phyloP scores from a whole-genome alignment of 2,888 invertebrate genomes.

The Hirtodrosophila histrioides region DNA sequence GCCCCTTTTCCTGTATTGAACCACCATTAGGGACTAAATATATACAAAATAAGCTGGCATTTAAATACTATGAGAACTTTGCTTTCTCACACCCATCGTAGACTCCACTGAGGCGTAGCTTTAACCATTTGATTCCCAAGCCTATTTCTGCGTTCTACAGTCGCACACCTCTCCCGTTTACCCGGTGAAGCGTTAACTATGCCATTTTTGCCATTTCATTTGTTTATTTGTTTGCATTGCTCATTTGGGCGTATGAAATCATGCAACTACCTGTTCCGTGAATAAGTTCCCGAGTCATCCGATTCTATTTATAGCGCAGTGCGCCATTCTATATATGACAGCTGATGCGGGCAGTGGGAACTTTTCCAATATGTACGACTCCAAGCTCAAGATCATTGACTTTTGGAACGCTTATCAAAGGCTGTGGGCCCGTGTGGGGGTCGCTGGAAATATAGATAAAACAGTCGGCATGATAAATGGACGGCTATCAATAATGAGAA shows the following conservation, averaged over 20 bases:
- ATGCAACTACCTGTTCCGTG: slow-evolving; percentile 54
- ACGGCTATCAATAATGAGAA: slow-evolving; percentile 60
- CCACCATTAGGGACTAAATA: too few species aligned
- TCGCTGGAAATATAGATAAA: slow-evolving; percentile 51
- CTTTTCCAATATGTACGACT: slow-evolving; percentile 27
- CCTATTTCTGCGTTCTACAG: slow-evolving; percentile 1
- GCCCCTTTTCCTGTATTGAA: too few species aligned
- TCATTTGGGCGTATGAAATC: slow-evolving; percentile 43
- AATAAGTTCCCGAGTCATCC: slow-evolving; percentile 19
- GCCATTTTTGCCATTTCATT: slow-evolving; percentile 49
- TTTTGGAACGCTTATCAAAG: slow-evolving; percentile 29
- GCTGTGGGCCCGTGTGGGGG: slow-evolving; percentile 1
- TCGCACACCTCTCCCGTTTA: not conserved
- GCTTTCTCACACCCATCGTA: not conserved
- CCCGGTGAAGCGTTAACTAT: slow-evolving; percentile 48
- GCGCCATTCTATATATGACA: slow-evolving; percentile 33
- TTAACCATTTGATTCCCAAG: slow-evolving; percentile 22
- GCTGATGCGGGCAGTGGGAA: slow-evolving; percentile 11
- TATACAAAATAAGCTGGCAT: not conserved
- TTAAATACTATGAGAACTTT: not conserved
- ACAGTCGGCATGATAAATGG: slow-evolving; percentile 66
- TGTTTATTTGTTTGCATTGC: slow-evolving; percentile 43
- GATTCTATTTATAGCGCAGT: slow-evolving; percentile 43
- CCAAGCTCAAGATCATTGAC: slow-evolving; percentile 48
- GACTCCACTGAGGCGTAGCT: slow-evolving; percentile 25